These are phyloP conservation scores for Tenthredo notha DNA, from an alignment of 2,888 invertebrate species.

Conservation along the genomic window DNA sequence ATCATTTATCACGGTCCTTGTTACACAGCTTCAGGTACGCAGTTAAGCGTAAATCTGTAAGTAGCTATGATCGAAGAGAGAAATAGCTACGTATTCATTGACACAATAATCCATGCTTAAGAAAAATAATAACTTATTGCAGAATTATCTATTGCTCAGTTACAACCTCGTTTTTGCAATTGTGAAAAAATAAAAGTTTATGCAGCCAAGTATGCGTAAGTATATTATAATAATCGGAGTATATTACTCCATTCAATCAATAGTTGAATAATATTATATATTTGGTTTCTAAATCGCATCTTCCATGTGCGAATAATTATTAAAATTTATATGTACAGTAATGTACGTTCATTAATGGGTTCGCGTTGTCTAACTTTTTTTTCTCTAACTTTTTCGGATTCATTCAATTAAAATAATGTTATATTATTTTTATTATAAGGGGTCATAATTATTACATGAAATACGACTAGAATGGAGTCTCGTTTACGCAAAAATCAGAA, in stretches of 20 bases:
- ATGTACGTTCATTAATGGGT: too few relatives aligned
- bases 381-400: too few relatives aligned
- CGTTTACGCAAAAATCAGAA: too few relatives aligned
- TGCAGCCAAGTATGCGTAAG: background rate
- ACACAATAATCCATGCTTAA: background rate
- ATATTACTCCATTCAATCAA: background rate
- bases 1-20: conserved; percentile 20
- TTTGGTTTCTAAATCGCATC: background rate
- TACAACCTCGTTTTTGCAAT: background rate
- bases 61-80: too few relatives aligned
- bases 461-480: too few relatives aligned
- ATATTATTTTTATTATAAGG: too few relatives aligned
- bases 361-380: too few relatives aligned
- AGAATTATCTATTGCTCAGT: background rate
- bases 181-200: background rate
- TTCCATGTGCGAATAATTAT: background rate
- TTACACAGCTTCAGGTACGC: background rate
- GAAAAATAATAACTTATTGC: background rate
- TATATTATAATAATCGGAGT: background rate
- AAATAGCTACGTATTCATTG: too few relatives aligned
- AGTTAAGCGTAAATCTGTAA: conserved; percentile 13
- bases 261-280: background rate
- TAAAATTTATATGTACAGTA: background rate
- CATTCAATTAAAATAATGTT: too few relatives aligned
- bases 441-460: too few relatives aligned